These are phyloP conservation scores for Cacoxenus indagator DNA, from an alignment of 2,888 invertebrate genomes.

Conservation along the genomic window DNA sequence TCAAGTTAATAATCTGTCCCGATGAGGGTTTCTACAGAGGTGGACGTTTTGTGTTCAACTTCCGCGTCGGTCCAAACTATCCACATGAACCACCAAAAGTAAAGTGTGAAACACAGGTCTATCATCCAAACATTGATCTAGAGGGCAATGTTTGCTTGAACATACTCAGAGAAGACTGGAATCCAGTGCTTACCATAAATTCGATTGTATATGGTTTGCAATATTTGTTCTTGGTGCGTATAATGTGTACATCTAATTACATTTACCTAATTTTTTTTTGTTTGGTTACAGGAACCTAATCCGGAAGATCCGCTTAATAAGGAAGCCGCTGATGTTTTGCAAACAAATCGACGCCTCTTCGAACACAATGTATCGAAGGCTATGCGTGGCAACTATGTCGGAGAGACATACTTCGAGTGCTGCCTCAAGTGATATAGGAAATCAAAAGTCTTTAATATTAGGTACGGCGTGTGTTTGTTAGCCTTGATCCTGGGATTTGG, in stretches of 20 bases:
- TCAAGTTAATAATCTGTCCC: slow-evolving; percentile 95
- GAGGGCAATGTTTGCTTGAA: slow-evolving; percentile 98
- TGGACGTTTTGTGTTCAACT: slow-evolving; percentile 95
- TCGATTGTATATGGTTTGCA: slow-evolving; percentile 98
- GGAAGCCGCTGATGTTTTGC: slow-evolving; percentile 97
- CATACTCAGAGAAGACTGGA: slow-evolving; percentile 98
- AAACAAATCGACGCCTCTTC: slow-evolving; percentile 92
- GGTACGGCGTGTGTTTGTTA: slow-evolving; percentile 67
- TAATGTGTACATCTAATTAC: slow-evolving; percentile 19
- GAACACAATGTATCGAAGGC: slow-evolving; percentile 97
- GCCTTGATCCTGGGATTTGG: slow-evolving; percentile 63
- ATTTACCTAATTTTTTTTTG: not conserved
- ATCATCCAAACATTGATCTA: slow-evolving; percentile 98
- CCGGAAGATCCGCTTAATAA: slow-evolving; percentile 99
- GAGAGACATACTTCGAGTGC: slow-evolving; percentile 93
- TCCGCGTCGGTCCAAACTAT: slow-evolving; percentile 92
- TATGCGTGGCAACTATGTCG: slow-evolving; percentile 96
- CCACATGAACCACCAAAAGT: slow-evolving; percentile 99
- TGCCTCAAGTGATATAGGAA: slow-evolving; percentile 88
- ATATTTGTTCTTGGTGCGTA: slow-evolving; percentile 90
- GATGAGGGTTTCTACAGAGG: slow-evolving; percentile 98
- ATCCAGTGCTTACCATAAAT: slow-evolving; percentile 97
- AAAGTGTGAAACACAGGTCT: slow-evolving; percentile 97
- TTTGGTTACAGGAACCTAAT: slow-evolving; percentile 89
- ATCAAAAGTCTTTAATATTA: slow-evolving; percentile 69